Base-by-base conservation (phyloP, 1,140 invertebrate genomes). In the Caenorhabditis latens region DNA sequence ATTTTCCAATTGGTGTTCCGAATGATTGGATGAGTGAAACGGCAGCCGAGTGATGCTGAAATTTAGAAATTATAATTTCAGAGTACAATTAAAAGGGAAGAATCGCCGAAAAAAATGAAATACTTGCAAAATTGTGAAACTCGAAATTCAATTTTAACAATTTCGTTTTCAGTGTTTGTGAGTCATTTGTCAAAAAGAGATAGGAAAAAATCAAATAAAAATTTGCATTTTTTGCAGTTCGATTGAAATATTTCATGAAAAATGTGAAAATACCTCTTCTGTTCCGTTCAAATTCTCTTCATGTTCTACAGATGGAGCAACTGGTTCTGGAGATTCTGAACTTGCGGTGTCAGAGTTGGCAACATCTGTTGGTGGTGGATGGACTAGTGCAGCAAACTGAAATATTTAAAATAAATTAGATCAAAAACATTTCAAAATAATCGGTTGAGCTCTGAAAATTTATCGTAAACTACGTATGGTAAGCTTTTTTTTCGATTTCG, bases 211-310 rank as follows among this genome's bases (percentile, higher is more conserved):
- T 63, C n/a, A 21, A 53, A n/a, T 24, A n/a, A 53, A 53, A 79
- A 79, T 79, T 79, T 79, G 71, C 71, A 79, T 79, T 79, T 79
- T 79, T 71, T 14, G 65, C 40, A 71, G 63, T 67, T 75, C 46
- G n/a, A 79, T 14, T 21, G 2, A 24, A 50, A 53, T 50, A 53
- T 79, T 79, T 67, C 9, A 42, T 1, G 1, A 5, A n/a, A 79
- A 42, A 48, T 19, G 19, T 19, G 9, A 6, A 46, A 5, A 24
- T 21, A 48, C 71, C 71, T 79, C 71, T 24, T 79, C 71, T 50
- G 46, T 79, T 79, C 71, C 71, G 14, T 50, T 50, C 24, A 6
- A 4, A 50, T 50, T 24, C n/a, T 79, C 71, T 14, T 48, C 71
- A 11, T 48, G 46, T 50, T 79, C 71, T 24, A 2, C n/a, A 13